Evolutionary conservation across 1,140 invertebrate species (phyloP), one percentile per base, ranked within the genome.

Genomic region (Olivierus martensii): DNA sequence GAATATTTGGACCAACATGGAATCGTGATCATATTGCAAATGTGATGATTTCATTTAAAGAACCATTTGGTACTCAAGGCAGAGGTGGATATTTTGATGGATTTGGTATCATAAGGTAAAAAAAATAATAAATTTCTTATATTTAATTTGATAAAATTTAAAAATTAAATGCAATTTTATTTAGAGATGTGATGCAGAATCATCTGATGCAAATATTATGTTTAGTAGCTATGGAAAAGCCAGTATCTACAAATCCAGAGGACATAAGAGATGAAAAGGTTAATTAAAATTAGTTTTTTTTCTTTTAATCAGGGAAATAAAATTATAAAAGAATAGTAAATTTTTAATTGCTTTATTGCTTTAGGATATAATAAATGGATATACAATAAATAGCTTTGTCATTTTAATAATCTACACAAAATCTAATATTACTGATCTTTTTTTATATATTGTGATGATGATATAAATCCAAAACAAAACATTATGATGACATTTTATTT

Each of bases 181-280:
- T 28, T 55, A 73, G 74, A 39, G 93, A 98, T 74, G 90, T 97
- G 0, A 97, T 99, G 92, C 96, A 99, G 74, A 99, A 99, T 72
- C 96, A 99, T 74, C 70, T 99, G 51, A 71, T 98, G 55, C 95
- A 99, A 75, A 97, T 99, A 61, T 70, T 99, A 1, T 95, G 88
- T 35, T 72, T 99, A 47, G 87, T 95, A 62, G 95, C 95, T 22
- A 99, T 99, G 95, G 96, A 99, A 64, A 96, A 96, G 71, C 95
- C 96, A 15, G 83, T 86, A 0, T 84, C 87, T 21, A 81, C 88
- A 51, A 81, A 87, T 67, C 92, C 94, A 21, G 91, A 99, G 72
- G 93, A 99, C 64, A 99, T 99, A 59, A 77, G 94, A 65, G 86
- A 93, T 77, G 90, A 94, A 74, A 95, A 95, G 75, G 85, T 90